phyloP scores from a whole-genome alignment of 2,797 vertebrate species.

The Melanotaenia trifasciata region DNA sequence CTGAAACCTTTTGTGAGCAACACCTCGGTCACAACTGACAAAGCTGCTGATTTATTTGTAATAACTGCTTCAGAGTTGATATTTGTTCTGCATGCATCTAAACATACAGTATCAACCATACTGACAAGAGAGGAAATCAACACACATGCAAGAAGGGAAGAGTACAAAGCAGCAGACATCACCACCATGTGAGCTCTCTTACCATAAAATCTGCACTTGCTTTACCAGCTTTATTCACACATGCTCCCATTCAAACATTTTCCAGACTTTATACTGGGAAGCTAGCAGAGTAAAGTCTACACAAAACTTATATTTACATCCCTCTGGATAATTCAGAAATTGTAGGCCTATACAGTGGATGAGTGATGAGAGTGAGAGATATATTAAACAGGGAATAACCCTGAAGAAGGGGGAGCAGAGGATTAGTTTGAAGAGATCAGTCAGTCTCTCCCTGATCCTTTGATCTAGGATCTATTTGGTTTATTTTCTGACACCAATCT shows the following conservation, averaged over 20 bases:
- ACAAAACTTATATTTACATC: neutral
- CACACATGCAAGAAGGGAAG: neutral
- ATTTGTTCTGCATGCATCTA: neutral
- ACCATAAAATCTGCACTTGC: neutral
- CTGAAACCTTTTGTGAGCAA: neutral
- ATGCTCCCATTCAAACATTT: neutral
- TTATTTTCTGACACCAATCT: slow-evolving; percentile 24
- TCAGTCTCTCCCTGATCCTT: slow-evolving; percentile 20
- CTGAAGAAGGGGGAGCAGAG: neutral
- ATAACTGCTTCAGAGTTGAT: neutral
- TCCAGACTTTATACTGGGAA: neutral
- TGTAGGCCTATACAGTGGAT: no score
- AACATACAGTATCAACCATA: neutral
- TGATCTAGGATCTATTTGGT: slow-evolving; percentile 15
- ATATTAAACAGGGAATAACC: slow-evolving; percentile 12
- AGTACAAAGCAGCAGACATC: neutral
- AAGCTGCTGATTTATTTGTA: neutral
- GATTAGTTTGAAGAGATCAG: slow-evolving; percentile 31
- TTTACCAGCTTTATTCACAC: neutral
- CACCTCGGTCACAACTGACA: neutral
- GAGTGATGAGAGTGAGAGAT: neutral
- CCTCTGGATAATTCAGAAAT: neutral
- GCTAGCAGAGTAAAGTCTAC: neutral
- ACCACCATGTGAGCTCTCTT: neutral
- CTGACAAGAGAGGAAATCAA: neutral